Conservation (phyloP, 2,888 invertebrate genomes). For the Hemaris fuciformis region DNA sequence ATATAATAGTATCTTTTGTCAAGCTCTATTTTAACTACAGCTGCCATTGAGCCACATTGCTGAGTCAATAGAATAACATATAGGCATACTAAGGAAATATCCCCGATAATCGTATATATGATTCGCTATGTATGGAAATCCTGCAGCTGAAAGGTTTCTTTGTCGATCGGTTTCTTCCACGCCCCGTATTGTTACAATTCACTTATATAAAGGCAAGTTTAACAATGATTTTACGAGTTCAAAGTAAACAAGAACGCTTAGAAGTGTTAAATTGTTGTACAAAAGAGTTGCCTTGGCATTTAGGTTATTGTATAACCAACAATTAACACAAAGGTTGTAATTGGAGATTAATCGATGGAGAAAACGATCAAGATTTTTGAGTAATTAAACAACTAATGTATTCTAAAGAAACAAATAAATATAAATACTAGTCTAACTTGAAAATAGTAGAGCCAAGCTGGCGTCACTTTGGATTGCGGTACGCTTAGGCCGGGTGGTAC, state of each 20-base stretch:
- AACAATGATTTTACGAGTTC: conserved; percentile 24
- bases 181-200: conserved; percentile 24
- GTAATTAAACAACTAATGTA: no score
- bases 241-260: conserved; percentile 25
- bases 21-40: no score
- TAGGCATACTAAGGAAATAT: neutral
- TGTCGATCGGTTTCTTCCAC: conserved; percentile 23
- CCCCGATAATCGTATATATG: neutral
- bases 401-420: no score
- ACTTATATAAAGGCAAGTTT: conserved; percentile 26
- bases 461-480: no score
- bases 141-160: conserved; percentile 19
- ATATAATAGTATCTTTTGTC: no score
- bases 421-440: no score
- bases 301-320: neutral
- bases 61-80: no score
- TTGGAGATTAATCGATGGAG: no score
- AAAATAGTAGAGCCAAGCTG: no score
- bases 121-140: conserved; percentile 20
- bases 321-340: neutral
- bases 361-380: no score
- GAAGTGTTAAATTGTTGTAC: conserved; percentile 1
- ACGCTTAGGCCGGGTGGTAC: no score
- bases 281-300: neutral
- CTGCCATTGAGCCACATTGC: no score